Conservation (phyloP, 2,797 vertebrate species). For the Clarias laeviceps region DNA sequence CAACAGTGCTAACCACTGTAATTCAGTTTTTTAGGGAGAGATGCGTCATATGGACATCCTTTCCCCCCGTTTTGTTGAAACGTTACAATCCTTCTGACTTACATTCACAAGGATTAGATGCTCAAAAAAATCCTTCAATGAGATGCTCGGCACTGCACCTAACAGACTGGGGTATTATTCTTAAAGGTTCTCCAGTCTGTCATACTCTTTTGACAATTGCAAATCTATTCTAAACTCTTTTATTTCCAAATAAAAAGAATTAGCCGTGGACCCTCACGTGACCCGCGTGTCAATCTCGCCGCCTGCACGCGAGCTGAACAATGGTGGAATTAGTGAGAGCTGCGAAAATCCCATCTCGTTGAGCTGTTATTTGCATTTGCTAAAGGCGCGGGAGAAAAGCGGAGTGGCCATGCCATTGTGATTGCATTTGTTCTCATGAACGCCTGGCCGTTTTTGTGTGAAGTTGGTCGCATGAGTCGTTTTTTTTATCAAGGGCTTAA, state of each 20-base stretch:
- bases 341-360: slow-evolving; percentile 68
- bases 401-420: slow-evolving; percentile 74
- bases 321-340: slow-evolving; percentile 77
- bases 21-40: not conserved
- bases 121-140: not conserved
- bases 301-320: slow-evolving; percentile 87
- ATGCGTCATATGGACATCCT: not conserved
- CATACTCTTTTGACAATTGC: slow-evolving; percentile 47
- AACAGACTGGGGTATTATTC: slow-evolving; percentile 15
- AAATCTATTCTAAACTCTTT: slow-evolving; percentile 54
- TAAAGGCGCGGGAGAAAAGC: slow-evolving; percentile 60
- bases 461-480: slow-evolving; percentile 71
- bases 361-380: slow-evolving; percentile 79
- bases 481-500: slow-evolving; percentile 69
- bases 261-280: slow-evolving; percentile 67
- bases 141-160: slow-evolving; percentile 21
- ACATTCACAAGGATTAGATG: not conserved
- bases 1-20: too few species aligned
- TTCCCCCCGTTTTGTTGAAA: too few species aligned
- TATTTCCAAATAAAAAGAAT: slow-evolving; percentile 24
- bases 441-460: slow-evolving; percentile 74
- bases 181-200: slow-evolving; percentile 20
- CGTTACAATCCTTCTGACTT: not conserved
- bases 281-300: slow-evolving; percentile 73
- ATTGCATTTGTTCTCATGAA: slow-evolving; percentile 79